A percentile compares a stretch with the other conserved stretches of the same genome.
phyloP scores from a whole-genome alignment of 1,140 invertebrate genomes.

The Ceratosolen fusciceps region DNA sequence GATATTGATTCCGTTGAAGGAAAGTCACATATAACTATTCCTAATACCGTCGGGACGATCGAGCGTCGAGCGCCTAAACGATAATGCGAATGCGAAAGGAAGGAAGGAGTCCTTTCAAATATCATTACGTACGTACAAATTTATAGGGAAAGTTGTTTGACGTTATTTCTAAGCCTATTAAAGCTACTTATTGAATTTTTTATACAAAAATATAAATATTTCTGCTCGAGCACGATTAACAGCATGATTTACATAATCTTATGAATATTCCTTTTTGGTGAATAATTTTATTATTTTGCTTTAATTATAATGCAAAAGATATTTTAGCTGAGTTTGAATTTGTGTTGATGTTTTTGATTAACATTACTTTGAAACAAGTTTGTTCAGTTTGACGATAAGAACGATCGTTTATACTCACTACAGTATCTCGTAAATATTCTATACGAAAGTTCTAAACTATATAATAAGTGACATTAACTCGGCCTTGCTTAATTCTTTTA shows the following conservation, averaged over 20 bases:
- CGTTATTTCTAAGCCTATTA: too few species aligned
- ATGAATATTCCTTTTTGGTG: background rate
- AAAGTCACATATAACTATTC: conserved; percentile 64
- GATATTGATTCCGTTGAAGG: conserved; percentile 63
- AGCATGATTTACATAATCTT: background rate
- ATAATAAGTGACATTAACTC: too few species aligned
- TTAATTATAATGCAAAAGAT: background rate
- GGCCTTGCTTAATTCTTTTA: too few species aligned
- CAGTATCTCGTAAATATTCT: background rate
- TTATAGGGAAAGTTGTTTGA: too few species aligned
- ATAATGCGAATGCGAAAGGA: too few species aligned
- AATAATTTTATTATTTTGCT: background rate
- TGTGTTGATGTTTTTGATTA: background rate
- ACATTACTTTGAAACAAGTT: background rate
- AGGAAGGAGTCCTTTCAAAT: too few species aligned
- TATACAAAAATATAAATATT: background rate
- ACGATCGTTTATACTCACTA: background rate
- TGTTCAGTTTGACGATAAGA: background rate
- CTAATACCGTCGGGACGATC: conserved; percentile 63
- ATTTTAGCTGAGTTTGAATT: background rate
- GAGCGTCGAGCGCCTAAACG: conserved; percentile 54
- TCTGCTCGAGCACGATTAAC: background rate
- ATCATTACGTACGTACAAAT: too few species aligned
- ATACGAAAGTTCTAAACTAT: background rate
- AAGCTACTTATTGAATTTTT: background rate